Evolutionary conservation across 2,113 vertebrate species (phyloP).

Genomic region (Hiodon alosoides): DNA sequence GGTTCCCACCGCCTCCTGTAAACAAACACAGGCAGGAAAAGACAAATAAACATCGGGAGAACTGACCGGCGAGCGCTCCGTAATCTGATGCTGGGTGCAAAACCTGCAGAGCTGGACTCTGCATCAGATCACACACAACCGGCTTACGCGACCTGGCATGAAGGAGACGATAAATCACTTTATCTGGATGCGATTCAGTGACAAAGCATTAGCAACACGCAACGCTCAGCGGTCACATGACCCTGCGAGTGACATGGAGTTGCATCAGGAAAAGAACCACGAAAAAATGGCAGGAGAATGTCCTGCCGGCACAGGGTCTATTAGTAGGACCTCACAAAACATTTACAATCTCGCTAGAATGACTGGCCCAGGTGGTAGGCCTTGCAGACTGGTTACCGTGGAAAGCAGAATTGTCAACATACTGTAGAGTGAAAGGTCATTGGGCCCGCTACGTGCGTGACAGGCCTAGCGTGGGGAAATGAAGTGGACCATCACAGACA

Average conservation of each 20-base stretch:
- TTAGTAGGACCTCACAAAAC: neutral
- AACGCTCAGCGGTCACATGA: neutral
- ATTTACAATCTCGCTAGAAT: conserved; percentile 20
- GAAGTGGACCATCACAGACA: too few species aligned
- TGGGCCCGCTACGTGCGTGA: neutral
- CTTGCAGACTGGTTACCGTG: conserved; percentile 1
- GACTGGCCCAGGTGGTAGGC: conserved; percentile 28
- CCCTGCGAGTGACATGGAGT: neutral
- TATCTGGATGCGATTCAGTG: too few species aligned
- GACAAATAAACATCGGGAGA: neutral
- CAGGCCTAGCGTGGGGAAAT: neutral
- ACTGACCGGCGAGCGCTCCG: neutral
- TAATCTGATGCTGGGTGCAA: neutral
- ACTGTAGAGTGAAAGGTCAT: conserved; percentile 24
- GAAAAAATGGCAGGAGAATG: conserved; percentile 12
- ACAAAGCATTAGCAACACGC: too few species aligned
- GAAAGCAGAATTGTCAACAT: conserved; percentile 18
- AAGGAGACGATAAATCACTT: neutral
- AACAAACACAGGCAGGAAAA: conserved; percentile 31
- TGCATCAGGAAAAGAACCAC: conserved; percentile 22
- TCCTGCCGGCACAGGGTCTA: conserved; percentile 3
- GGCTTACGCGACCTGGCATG: neutral
- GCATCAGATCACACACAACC: too few species aligned
- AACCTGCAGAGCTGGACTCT: too few species aligned
- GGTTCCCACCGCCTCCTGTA: conserved; percentile 87